Evolutionary conservation across 23 tunicate genomes (phyloP).

Genomic region (Halocynthia roretzi): DNA sequence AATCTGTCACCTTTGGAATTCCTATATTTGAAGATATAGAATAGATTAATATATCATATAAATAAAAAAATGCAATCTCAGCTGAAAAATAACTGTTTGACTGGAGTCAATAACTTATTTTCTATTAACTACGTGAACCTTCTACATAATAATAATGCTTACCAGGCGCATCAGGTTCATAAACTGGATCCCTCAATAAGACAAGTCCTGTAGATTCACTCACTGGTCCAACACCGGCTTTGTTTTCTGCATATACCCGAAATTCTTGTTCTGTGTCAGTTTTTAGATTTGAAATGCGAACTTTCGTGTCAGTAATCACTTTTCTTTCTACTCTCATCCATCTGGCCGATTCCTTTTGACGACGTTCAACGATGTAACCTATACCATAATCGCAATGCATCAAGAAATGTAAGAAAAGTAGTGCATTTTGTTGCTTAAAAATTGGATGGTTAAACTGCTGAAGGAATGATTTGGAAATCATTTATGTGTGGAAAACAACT

Average conservation of each 20-base stretch:
- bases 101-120: background rate
- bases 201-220: constrained; percentile 60
- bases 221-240: constrained; percentile 70
- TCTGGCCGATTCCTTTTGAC: constrained; percentile 64
- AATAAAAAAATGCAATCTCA: no score
- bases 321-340: constrained; percentile 75
- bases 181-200: constrained; percentile 47
- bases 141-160: background rate
- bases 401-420: no score
- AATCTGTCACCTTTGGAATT: constrained; percentile 50
- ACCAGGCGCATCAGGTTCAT: constrained; percentile 80
- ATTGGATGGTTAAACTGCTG: no score
- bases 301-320: constrained; percentile 39
- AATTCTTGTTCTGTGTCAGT: constrained; percentile 68
- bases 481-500: no score
- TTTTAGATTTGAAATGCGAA: constrained; percentile 41
- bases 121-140: no score
- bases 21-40: background rate
- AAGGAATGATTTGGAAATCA: no score
- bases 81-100: background rate
- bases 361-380: constrained; percentile 87
- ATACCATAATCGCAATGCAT: background rate
- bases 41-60: no score
- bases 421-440: no score
- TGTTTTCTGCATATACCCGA: constrained; percentile 87